phyloP scores from a whole-genome alignment of 1,140 invertebrate species.

The Lasioglossum albipes region DNA sequence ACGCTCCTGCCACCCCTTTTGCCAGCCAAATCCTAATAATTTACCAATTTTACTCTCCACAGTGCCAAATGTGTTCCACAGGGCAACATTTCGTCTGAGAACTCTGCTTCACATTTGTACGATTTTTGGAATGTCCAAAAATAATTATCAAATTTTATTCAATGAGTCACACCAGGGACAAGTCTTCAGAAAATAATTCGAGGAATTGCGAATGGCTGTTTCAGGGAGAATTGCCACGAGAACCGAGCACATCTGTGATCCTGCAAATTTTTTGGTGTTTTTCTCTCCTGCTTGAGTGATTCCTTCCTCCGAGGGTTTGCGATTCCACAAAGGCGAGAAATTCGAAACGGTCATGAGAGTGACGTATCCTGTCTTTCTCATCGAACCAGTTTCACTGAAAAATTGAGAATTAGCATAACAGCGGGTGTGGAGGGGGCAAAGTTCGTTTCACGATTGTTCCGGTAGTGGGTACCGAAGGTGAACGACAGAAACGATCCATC shows the following conservation, averaged over 20 bases:
- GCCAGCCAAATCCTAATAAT: neutral
- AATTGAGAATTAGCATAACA: conserved; percentile 28
- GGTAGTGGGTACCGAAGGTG: conserved; percentile 12
- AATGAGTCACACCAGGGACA: too few species aligned
- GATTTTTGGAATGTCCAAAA: too few species aligned
- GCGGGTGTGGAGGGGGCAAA: neutral
- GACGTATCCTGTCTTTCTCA: neutral
- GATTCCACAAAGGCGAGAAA: neutral
- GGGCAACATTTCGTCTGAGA: too few species aligned
- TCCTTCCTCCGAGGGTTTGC: too few species aligned
- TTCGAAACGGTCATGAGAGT: neutral
- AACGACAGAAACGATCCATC: conserved; percentile 15
- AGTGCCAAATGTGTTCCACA: too few species aligned
- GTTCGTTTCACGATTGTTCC: conserved; percentile 32
- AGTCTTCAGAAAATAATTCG: too few species aligned
- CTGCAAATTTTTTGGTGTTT: too few species aligned
- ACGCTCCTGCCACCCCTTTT: neutral
- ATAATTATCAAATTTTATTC: too few species aligned
- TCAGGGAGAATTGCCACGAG: too few species aligned
- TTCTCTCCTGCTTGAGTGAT: neutral
- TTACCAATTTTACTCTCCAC: neutral
- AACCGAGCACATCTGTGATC: too few species aligned
- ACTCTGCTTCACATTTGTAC: too few species aligned
- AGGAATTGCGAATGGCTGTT: too few species aligned
- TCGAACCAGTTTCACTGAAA: neutral